Conservation (phyloP, 2,113 vertebrate genomes). For the Syngnathus typhle region DNA sequence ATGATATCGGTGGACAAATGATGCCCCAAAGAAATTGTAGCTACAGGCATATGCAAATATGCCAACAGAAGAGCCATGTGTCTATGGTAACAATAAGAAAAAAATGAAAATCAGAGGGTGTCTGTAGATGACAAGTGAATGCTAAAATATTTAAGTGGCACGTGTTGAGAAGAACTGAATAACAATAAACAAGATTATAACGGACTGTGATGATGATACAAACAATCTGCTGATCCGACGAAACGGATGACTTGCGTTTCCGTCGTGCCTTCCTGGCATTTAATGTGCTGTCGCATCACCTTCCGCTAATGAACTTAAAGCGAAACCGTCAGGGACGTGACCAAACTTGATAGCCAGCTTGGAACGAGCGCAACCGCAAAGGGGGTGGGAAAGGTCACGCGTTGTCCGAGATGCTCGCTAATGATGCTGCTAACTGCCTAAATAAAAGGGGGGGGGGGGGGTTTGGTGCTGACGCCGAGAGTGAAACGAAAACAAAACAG, state of each 20-base stretch:
- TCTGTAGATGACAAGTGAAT: too few species aligned
- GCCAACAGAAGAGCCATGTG: not conserved
- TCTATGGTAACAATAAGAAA: not conserved
- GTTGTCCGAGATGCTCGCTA: conserved; percentile 41
- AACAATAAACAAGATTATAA: conserved; percentile 6
- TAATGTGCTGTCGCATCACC: conserved; percentile 37
- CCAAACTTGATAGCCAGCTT: conserved; percentile 31
- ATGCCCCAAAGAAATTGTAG: conserved; percentile 1
- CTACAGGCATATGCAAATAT: not conserved
- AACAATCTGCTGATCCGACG: conserved; percentile 1
- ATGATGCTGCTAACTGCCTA: conserved; percentile 50
- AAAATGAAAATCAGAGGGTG: not conserved
- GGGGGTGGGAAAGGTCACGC: conserved; percentile 48
- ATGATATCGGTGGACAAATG: not conserved
- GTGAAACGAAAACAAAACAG: not conserved
- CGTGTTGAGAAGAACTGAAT: not conserved
- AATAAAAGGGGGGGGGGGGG: conserved; percentile 32
- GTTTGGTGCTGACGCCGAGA: conserved; percentile 39
- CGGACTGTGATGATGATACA: not conserved
- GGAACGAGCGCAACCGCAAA: conserved; percentile 37
- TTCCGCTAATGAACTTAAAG: conserved; percentile 42
- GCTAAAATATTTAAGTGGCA: not conserved
- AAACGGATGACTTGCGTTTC: conserved; percentile 10
- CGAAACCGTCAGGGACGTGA: conserved; percentile 33
- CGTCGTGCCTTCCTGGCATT: conserved; percentile 10